Evolutionary conservation across 1,140 invertebrate species (phyloP), one percentile per base, ranked within the genome.

Genomic region (Drosophila navojoa): DNA sequence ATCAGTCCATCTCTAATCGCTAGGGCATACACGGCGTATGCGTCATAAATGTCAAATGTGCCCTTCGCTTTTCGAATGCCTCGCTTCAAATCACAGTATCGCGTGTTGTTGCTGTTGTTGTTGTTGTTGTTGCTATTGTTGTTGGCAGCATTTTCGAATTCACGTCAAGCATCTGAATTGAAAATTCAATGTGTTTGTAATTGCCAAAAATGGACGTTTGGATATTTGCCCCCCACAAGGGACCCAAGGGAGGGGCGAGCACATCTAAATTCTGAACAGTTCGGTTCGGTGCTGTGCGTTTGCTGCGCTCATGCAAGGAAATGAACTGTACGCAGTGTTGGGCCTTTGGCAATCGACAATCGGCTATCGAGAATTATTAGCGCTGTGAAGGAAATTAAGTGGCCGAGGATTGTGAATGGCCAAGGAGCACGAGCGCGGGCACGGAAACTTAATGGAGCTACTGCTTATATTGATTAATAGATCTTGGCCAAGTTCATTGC

Each of bases 241-340:
- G n/a, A n/a, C n/a, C n/a, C n/a, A n/a, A n/a, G n/a, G n/a, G n/a
- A 32, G 49, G 64, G 57, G 40, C 32, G 42, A 42, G 5, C 25
- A 32, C 57, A 55, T 61, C 70, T 78, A 81, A 86, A 81, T 85
- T 77, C 60, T 62, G 44, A 44, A 32, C 29, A 32, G 29, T 68
- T 77, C 81, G 19, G 19, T 19, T n/a, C n/a, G 22, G 63, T 52
- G 57, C 7, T 1, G 29, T 32, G 3, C 29, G 6, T 5, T 32
- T 35, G 32, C 32, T 35, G 9, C 7, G 32, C 9, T 3, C 53
- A 49, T 68, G 40, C 61, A 86, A 76, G 81, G 81, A 85, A 86
- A 86, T 85, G 60, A 76, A 68, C 49, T 58, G 66, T 61, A 77
- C 69, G 74, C 79, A 77, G 70, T 55, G 27, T 13, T 52, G 47